Base-by-base conservation (phyloP, 1,140 invertebrate species). In the Prorops nasuta region DNA sequence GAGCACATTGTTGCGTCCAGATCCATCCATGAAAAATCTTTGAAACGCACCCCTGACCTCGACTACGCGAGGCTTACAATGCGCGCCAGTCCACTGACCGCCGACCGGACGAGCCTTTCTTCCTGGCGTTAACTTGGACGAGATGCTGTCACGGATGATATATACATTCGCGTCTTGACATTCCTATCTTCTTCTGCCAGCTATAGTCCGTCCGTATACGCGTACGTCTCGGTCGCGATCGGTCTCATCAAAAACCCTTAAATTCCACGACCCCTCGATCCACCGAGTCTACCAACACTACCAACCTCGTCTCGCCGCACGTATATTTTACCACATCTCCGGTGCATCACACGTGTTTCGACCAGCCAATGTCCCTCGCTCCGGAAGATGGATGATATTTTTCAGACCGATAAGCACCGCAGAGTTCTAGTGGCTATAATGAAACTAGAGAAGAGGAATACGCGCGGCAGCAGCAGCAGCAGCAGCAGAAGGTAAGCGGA, bases 391-490 rank as follows among this genome's bases (percentile, higher is more conserved):
- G 31, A 22, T 15, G 8, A 36, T 16, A 40, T 50, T 22, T 14
- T 37, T 37, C 37, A 16, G 20, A n/a, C n/a, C 16, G 31, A 2
- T 19, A 38, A 51, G 14, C 20, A 18, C 45, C 49, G 1, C 6
- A 17, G 20, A n/a, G n/a, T n/a, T n/a, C n/a, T n/a, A n/a, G n/a
- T n/a, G n/a, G n/a, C n/a, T 61, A 40, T 45, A 61, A 61, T 58
- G 50, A 56, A 40, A 14, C 24, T 49, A 48, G 39, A 46, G 49
- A 50, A 55, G n/a, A 56, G 49, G 43, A 49, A 31, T 54, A 19
- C 24, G n/a, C n/a, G n/a, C n/a, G n/a, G n/a, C n/a, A 14, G 22
- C 17, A 24, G 20, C 16, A 22, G 48, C 50, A 58, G 20, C 41
- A 32, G 31, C 22, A 42, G 38, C 32, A 60, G 44, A 17, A 47